These are phyloP conservation scores for Apteryx mantelli DNA, from an alignment of 2,113 vertebrate species.

Conservation along the genomic window DNA sequence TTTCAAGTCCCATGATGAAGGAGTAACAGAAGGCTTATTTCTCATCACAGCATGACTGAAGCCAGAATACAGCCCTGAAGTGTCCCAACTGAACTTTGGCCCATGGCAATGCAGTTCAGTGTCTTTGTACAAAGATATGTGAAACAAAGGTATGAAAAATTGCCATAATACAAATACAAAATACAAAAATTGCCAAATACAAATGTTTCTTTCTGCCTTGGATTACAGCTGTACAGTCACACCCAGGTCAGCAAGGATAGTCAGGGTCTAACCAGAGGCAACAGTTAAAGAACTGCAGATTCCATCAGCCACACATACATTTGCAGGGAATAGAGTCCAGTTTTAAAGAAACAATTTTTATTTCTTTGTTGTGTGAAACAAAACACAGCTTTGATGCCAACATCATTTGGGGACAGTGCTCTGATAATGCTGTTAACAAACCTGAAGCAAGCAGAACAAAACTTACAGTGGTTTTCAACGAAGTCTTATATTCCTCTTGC, in stretches of 20 bases:
- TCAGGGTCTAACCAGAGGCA: neutral
- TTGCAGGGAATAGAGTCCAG: neutral
- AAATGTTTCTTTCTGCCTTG: neutral
- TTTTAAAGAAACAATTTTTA: neutral
- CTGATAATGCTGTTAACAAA: neutral
- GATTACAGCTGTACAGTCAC: neutral
- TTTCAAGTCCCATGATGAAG: neutral
- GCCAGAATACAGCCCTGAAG: neutral
- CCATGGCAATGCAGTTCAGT: rapidly evolving
- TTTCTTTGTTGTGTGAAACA: neutral
- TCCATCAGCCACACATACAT: neutral
- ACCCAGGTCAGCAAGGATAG: neutral
- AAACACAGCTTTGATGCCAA: neutral
- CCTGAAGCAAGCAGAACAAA: neutral
- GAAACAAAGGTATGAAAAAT: neutral
- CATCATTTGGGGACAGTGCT: neutral
- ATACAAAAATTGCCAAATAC: neutral
- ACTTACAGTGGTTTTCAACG: neutral
- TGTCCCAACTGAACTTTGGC: neutral
- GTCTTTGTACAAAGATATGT: neutral
- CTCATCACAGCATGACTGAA: neutral
- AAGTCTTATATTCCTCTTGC: neutral
- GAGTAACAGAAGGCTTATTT: neutral
- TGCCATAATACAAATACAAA: neutral
- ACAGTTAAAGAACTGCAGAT: neutral